Evolutionary conservation across 1,140 invertebrate species (phyloP).

Genomic region (Neodiprion pinetum): DNA sequence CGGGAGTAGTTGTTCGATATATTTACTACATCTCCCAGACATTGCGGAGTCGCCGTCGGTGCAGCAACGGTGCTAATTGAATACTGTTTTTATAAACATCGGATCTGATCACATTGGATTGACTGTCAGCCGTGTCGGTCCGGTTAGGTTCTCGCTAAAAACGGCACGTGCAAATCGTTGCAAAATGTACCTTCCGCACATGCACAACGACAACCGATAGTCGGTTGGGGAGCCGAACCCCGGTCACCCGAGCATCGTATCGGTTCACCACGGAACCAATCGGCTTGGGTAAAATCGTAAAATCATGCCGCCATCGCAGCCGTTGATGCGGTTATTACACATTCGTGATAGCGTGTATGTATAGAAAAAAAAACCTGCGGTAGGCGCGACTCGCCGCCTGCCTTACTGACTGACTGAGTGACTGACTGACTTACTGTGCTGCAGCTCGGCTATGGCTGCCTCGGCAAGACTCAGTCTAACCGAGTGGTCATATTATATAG

Average conservation of each 20-base stretch:
- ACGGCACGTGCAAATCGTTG: not conserved
- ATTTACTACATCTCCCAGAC: not conserved
- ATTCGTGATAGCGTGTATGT: too few relatives aligned
- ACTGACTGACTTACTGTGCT: not conserved
- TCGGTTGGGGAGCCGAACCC: too few relatives aligned
- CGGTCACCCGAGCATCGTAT: too few relatives aligned
- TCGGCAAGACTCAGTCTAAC: not conserved
- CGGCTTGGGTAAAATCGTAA: too few relatives aligned
- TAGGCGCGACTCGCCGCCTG: not conserved
- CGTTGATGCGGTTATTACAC: too few relatives aligned
- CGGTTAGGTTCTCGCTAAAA: not conserved
- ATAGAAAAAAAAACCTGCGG: too few relatives aligned
- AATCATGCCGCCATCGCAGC: too few relatives aligned
- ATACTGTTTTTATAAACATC: not conserved
- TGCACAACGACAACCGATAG: too few relatives aligned
- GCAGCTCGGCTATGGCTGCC: not conserved
- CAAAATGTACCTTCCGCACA: not conserved
- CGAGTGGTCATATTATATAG: slow-evolving; percentile 14
- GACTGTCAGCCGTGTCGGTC: not conserved
- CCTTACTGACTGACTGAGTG: not conserved
- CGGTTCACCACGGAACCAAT: too few relatives aligned
- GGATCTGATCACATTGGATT: too few relatives aligned
- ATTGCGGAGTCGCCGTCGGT: too few relatives aligned
- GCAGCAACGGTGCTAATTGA: not conserved
- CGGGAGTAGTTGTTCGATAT: not conserved